phyloP scores from a whole-genome alignment of 92 coral and sea anemone genomes.

The Porites cylindrica region DNA sequence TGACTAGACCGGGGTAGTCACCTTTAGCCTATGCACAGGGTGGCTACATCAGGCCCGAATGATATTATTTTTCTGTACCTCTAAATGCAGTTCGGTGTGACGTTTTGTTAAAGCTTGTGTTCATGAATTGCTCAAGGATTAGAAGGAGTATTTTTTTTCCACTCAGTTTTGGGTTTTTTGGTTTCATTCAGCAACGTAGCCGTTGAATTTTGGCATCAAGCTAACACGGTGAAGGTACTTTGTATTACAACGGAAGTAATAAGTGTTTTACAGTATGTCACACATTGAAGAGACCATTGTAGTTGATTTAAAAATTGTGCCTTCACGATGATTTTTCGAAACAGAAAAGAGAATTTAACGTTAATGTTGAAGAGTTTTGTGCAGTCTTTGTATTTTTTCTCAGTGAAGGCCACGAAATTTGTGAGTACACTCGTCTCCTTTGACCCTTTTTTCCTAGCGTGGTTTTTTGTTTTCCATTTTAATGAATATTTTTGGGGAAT shows the following conservation, averaged over 20 bases:
- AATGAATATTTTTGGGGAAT: neutral
- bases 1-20: constrained; percentile 25
- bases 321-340: neutral
- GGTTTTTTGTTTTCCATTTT: neutral
- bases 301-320: too few species aligned
- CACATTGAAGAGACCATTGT: neutral
- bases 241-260: neutral
- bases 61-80: too few species aligned
- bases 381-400: neutral
- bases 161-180: neutral
- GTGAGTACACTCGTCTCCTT: neutral
- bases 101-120: too few species aligned
- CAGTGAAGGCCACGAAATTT: too few species aligned
- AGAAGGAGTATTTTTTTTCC: neutral
- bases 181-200: neutral
- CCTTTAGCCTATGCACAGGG: neutral
- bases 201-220: neutral
- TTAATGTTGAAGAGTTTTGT: too few species aligned
- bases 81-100: too few species aligned
- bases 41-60: neutral
- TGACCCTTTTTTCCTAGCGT: too few species aligned
- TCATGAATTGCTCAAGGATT: neutral
- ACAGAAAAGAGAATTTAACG: neutral
- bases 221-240: neutral
- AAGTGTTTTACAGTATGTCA: neutral